phyloP scores from a whole-genome alignment of 2,113 vertebrate genomes.

The Rhegmatorhina hoffmannsi region DNA sequence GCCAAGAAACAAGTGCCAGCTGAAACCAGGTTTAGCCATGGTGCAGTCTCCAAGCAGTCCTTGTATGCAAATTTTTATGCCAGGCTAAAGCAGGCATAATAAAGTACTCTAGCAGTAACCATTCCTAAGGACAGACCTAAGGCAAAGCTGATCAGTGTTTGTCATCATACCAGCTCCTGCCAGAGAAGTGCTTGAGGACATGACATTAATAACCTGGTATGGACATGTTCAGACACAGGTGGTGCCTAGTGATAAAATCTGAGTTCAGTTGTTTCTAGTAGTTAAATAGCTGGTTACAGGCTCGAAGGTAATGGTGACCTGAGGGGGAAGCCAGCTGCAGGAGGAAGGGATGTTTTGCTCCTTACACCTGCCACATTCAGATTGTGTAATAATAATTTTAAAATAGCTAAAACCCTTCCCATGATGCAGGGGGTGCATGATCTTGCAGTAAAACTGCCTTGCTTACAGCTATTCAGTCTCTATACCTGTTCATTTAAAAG shows the following conservation, averaged over 20 bases:
- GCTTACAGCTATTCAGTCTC: neutral
- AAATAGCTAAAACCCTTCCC: neutral
- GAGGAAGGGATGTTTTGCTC: neutral
- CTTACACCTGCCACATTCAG: neutral
- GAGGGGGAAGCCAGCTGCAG: neutral
- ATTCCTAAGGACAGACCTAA: neutral
- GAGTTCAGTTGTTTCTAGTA: neutral
- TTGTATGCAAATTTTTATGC: neutral
- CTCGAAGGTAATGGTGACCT: neutral
- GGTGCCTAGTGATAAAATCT: neutral
- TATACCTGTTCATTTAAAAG: neutral
- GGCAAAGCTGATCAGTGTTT: neutral
- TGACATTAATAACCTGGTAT: neutral
- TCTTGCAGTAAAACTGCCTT: neutral
- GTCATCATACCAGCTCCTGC: neutral
- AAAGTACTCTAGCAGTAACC: neutral
- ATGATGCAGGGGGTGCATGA: neutral
- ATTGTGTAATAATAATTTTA: neutral
- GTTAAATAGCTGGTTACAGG: neutral
- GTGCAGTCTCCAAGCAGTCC: neutral
- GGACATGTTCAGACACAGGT: neutral
- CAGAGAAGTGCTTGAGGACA: neutral
- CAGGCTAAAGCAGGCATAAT: neutral
- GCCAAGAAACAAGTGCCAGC: neutral
- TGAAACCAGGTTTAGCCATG: neutral